Percentiles rank a stretch among this genome's conserved stretches.
These are phyloP conservation scores for Odontesthes bonariensis DNA, from an alignment of 2,113 vertebrate species.

Conservation along the genomic window DNA sequence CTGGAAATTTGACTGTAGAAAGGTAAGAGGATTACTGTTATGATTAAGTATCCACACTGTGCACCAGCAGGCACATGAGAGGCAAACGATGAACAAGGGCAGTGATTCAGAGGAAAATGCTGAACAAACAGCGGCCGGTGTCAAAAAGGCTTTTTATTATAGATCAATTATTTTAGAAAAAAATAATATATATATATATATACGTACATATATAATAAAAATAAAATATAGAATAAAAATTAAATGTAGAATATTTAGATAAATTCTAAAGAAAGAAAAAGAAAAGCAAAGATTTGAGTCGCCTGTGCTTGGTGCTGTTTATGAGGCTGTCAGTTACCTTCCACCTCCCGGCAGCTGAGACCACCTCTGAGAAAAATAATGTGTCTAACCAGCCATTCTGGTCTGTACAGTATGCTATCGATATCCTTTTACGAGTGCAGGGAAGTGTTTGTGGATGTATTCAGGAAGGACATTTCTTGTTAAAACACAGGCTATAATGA, in stretches of 20 bases:
- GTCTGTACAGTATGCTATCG: background rate
- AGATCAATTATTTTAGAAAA: too few species aligned
- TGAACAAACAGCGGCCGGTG: slow-evolving; percentile 41
- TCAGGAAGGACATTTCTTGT: too few species aligned
- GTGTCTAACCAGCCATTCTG: background rate
- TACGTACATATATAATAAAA: too few species aligned
- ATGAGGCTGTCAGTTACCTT: slow-evolving; percentile 24
- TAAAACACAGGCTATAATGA: too few species aligned
- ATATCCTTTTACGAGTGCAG: too few species aligned
- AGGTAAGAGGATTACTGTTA: slow-evolving; percentile 97
- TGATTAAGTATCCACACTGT: slow-evolving; percentile 90
- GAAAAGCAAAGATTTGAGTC: slow-evolving; percentile 41
- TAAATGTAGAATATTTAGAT: too few species aligned
- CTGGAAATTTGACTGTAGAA: slow-evolving; percentile 99
- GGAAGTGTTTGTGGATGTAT: too few species aligned
- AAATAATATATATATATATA: too few species aligned
- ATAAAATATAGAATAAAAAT: too few species aligned
- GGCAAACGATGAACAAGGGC: slow-evolving; percentile 74
- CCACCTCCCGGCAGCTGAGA: slow-evolving; percentile 22
- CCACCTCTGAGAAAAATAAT: background rate
- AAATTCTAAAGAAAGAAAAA: slow-evolving; percentile 1
- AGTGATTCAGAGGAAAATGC: slow-evolving; percentile 52
- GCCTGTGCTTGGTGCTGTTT: slow-evolving; percentile 17
- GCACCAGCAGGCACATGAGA: slow-evolving; percentile 75
- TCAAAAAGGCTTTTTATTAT: slow-evolving; percentile 43